Base-by-base conservation (phyloP, 2,113 vertebrate genomes). In the Shinisaurus crocodilurus region DNA sequence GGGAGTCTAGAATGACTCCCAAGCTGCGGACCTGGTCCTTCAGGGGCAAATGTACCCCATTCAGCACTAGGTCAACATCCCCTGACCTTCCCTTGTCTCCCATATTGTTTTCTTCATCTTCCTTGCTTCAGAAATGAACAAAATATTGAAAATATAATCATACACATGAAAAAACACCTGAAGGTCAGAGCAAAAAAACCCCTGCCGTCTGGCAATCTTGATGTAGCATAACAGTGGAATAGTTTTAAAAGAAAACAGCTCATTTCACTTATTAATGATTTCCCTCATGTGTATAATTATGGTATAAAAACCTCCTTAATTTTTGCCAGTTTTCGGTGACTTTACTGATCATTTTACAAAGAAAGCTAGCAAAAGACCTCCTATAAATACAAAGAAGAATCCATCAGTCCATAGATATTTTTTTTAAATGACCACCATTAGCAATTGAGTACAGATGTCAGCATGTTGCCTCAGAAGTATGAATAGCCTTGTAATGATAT, bases 361-460 rank as follows among this genome's bases (percentile, higher is more conserved):
- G 81, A 81, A 93, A 92, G 18, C 48, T 75, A 63, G 81, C 80
- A 85, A 77, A 85, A 75, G 13, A 29, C 60, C 82, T 76, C 25
- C 9, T 57, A 89, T 34, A 88, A 74, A 92, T 94, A 76, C 90
- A 69, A 92, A 87, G 25, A 65, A 82, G 37, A 32, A 85, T 83
- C 43, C 87, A 3, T 5, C 54, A 87, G 18, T 23, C 54, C 84
- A 40, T 27, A 94, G 67, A 87, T n/a, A n/a, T 94, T 89, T 76
- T 65, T 3, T 63, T 63, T 23, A 63, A 63, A 63, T 65, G 43
- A 8, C 81, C 65, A 85, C 43, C 87, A 37, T 65, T 60, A 94
- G 72, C 88, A 93, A 90, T 91, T 88, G 67, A 74, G 10, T 86
- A 32, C 79, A 94, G 79, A 91, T 93, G 84, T 93, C 90, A 94